Evolutionary conservation across 2,797 vertebrate species (phyloP).

Genomic region (Anguilla megastoma): DNA sequence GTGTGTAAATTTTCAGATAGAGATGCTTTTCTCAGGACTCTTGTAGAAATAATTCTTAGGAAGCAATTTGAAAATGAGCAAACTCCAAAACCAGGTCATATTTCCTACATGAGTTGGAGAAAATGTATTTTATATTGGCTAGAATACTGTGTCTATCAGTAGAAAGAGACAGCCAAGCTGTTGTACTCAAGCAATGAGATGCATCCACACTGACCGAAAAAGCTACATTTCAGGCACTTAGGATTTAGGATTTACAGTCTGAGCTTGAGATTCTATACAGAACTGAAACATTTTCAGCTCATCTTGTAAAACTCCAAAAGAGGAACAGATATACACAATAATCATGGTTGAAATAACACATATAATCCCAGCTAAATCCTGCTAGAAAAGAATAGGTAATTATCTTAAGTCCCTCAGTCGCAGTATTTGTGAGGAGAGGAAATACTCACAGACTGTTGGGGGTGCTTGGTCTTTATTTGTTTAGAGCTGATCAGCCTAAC

Average conservation of each 20-base stretch:
- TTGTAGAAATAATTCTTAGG: slow-evolving; percentile 5
- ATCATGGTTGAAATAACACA: slow-evolving; percentile 18
- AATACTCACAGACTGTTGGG: slow-evolving; percentile 14
- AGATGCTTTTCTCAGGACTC: background rate
- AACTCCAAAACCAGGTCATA: background rate
- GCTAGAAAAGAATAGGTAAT: slow-evolving; percentile 23
- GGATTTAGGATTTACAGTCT: slow-evolving; percentile 5
- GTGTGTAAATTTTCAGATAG: slow-evolving; percentile 14
- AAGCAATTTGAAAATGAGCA: background rate
- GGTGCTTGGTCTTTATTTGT: slow-evolving; percentile 30
- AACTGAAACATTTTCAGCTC: background rate
- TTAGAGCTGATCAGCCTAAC: slow-evolving; percentile 30
- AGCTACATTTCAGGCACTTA: background rate
- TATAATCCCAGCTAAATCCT: slow-evolving; percentile 33
- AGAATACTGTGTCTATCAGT: background rate
- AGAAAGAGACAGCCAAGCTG: slow-evolving; percentile 6
- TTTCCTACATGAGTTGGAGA: background rate
- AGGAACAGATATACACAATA: background rate
- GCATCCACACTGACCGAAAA: background rate
- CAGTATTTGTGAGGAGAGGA: slow-evolving; percentile 24
- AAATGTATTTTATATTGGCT: background rate
- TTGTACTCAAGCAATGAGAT: background rate
- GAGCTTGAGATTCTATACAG: slow-evolving; percentile 4
- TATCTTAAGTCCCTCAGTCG: slow-evolving; percentile 31
- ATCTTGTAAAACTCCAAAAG: slow-evolving; percentile 16